A percentile compares a stretch with the other conserved stretches of the same genome.
Evolutionary conservation across 1,140 invertebrate genomes (phyloP).

Genomic region (Himalopsyche phryganea): DNA sequence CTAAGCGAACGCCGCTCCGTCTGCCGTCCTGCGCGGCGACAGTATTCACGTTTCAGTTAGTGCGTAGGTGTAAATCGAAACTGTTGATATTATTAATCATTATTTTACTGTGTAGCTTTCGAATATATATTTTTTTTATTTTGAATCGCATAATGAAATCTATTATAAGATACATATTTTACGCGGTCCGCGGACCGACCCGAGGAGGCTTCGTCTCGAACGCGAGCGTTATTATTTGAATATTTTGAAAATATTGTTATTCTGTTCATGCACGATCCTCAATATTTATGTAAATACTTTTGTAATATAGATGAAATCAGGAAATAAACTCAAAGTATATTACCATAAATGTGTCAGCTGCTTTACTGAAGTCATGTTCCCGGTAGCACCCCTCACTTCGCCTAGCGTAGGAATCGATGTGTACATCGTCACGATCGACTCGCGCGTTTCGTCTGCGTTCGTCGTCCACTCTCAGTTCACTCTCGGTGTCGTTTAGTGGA

Average conservation of each 20-base stretch:
- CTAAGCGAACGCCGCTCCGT: constrained; percentile 42
- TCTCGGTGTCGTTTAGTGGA: too few species aligned
- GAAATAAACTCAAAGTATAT: constrained; percentile 55
- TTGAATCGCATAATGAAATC: constrained; percentile 29
- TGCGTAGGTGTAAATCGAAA: constrained; percentile 26
- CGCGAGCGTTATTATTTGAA: constrained; percentile 25
- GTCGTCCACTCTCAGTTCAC: background rate
- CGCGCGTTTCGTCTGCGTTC: constrained; percentile 8
- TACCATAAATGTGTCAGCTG: constrained; percentile 54
- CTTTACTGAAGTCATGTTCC: constrained; percentile 55
- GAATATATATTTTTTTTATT: constrained; percentile 29
- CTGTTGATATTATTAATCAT: constrained; percentile 34
- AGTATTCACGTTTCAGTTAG: constrained; percentile 41
- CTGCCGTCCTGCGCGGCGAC: constrained; percentile 52
- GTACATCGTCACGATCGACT: constrained; percentile 26
- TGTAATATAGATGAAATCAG: constrained; percentile 55
- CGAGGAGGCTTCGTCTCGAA: constrained; percentile 21
- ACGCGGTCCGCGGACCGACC: constrained; percentile 8
- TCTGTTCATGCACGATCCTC: constrained; percentile 57
- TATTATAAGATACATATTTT: constrained; percentile 30
- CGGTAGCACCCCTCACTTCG: constrained; percentile 55
- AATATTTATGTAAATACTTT: constrained; percentile 58
- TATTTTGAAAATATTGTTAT: constrained; percentile 45
- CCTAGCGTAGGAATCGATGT: constrained; percentile 47
- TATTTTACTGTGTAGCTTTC: constrained; percentile 34